Evolutionary conservation across 2,888 invertebrate species (phyloP), one percentile per base, ranked within the genome.

Genomic region (Fissipunctia ypsillon): DNA sequence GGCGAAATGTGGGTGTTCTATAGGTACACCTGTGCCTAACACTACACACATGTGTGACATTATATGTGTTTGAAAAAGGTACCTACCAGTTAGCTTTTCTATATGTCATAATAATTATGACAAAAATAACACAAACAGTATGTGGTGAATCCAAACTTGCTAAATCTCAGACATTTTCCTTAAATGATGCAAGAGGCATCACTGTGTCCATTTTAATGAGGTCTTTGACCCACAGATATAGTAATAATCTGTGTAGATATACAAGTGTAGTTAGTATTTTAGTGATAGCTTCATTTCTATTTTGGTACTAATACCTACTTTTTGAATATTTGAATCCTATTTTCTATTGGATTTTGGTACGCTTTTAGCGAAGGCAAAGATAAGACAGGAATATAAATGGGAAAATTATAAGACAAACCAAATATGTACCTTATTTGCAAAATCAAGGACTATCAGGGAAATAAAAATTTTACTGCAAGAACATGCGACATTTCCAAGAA

Each of bases 311-410:
- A 28, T 67, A 43, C 14, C 28, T 28, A 59, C 35, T 38, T 25
- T 52, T 50, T 50, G 5, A 19, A 14, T 19, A 45, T 16, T 48
- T 19, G 14, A 52, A 45, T 41, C 7, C 6, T 52, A 14, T 38
- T 50, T 73, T 22, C 52, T 43, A 19, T 14, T 38, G n/a, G 43
- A 38, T 43, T 50, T 52, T 41, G n/a, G 10, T 52, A 74, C 35
- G 52, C 25, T 41, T 45, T 28, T 19, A n/a, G 12, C 45, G 52
- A 65, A 41, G 43, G n/a, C 16, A 22, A 12, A 41, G 25, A 16
- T 25, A 2, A 31, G 16, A 35, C n/a, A 31, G 12, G 57, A 45
- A 74, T 77, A 74, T n/a, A 65, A 65, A 80, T 74, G 31, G 3
- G 31, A 2, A n/a, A 59, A 45, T 52, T 76, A 38, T 12, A 31